Evolutionary conservation across 1,140 invertebrate genomes (phyloP).

Genomic region (Mycetomoellerius zeteki): DNA sequence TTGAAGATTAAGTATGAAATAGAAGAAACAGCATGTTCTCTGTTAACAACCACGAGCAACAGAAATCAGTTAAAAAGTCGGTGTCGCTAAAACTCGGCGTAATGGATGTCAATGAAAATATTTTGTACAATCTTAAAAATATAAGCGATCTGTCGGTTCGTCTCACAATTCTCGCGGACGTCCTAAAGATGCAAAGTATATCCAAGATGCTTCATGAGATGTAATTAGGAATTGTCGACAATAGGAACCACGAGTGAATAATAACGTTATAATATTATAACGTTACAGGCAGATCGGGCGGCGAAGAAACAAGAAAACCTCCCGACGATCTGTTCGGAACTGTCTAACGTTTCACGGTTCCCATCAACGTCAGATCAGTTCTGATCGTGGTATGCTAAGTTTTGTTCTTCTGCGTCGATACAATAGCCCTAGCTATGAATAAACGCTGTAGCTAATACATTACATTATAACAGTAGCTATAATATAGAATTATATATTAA

Average conservation of each 20-base stretch:
- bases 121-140: slow-evolving; percentile 73
- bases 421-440: slow-evolving; percentile 22
- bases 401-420: slow-evolving; percentile 31
- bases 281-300: slow-evolving; percentile 24
- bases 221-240: slow-evolving; percentile 68
- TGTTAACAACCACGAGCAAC: not conserved
- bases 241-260: slow-evolving; percentile 71
- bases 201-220: slow-evolving; percentile 45
- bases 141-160: slow-evolving; percentile 55
- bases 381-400: slow-evolving; percentile 25
- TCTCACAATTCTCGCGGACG: slow-evolving; percentile 19
- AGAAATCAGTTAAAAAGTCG: slow-evolving; percentile 3
- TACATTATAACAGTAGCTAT: slow-evolving; percentile 17
- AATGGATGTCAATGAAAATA: slow-evolving; percentile 33
- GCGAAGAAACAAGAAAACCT: not conserved
- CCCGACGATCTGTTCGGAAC: slow-evolving; percentile 11
- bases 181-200: slow-evolving; percentile 58
- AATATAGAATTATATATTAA: slow-evolving; percentile 29
- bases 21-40: not conserved
- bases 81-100: slow-evolving; percentile 34
- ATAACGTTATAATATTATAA: slow-evolving; percentile 38
- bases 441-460: not conserved
- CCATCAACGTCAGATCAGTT: slow-evolving; percentile 12
- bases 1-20: slow-evolving; percentile 16
- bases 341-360: not conserved